Evolutionary conservation across 2,888 invertebrate species (phyloP), one percentile per base, ranked within the genome.

Genomic region (Orthosia gothica): DNA sequence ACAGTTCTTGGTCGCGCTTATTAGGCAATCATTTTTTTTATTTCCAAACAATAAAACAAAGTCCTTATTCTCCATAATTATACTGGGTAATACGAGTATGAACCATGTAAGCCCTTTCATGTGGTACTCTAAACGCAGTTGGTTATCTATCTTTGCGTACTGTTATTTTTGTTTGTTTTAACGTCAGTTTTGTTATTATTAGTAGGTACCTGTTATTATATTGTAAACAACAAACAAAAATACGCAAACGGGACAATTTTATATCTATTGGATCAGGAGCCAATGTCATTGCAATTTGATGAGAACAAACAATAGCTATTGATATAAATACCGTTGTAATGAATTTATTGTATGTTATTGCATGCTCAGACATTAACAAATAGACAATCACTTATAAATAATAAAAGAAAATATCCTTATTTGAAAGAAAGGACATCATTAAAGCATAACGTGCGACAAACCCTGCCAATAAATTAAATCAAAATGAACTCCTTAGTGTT

Each of bases 221-320:
- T 59, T 59, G 13, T n/a, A 59, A 59, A 59, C n/a, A 59, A 59
- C 13, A n/a, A 40, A 59, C 40, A 58, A 40, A 26, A 13, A 18
- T 4, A 32, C 5, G 15, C 40, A 45, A 45, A 45, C 20, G 45
- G 40, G n/a, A n/a, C 23, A 1, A 68, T 15, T 52, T 47, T 49
- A 64, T 74, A 64, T 74, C 55, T 32, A 32, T 11, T 18, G 0
- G 20, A 58, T 26, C 40, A 15, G 9, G 12, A 11, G 32, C 18
- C 20, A 64, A 52, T 59, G 16, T 18, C 52, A 2, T 26, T 50
- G 20, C 26, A 12, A n/a, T 32, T 70, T 18, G 3, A 20, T 23
- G 4, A 15, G 18, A 47, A 54, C 20, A 47, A 74, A 74, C 18
- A 45, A 58, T 49, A 45, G 7, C 5, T 26, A 58, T 45, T 61